phyloP scores from a whole-genome alignment of 2,888 invertebrate genomes.

The Pyrrhia umbra region DNA sequence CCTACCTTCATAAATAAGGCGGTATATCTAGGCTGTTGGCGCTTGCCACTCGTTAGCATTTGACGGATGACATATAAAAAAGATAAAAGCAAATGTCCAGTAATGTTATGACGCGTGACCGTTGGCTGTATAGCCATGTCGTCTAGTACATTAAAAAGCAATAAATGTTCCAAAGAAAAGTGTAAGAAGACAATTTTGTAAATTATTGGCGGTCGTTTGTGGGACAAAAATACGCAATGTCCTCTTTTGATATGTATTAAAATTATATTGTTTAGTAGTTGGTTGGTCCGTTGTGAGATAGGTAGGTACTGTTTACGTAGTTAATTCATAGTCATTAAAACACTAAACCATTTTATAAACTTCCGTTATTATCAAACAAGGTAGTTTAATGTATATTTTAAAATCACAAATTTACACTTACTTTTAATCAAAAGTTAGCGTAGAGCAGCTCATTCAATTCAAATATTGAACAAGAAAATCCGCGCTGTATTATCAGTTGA shows the following conservation, averaged over 20 bases:
- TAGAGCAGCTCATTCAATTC: neutral
- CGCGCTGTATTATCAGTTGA: constrained; percentile 10
- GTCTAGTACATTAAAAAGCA: constrained; percentile 82
- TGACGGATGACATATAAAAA: constrained; percentile 77
- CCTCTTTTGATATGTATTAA: constrained; percentile 53
- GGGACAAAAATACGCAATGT: constrained; percentile 64
- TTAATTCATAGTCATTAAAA: constrained; percentile 36
- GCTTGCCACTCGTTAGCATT: constrained; percentile 71
- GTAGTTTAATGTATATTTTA: constrained; percentile 14
- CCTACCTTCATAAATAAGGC: constrained; percentile 49
- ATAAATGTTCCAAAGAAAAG: constrained; percentile 76
- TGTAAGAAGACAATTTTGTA: constrained; percentile 68
- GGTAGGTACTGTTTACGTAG: constrained; percentile 21
- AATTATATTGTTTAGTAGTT: constrained; percentile 45
- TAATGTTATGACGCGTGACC: constrained; percentile 78
- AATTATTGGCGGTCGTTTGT: constrained; percentile 71
- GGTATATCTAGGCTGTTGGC: constrained; percentile 67
- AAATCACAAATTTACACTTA: neutral
- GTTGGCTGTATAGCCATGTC: constrained; percentile 76
- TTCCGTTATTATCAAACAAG: constrained; percentile 3
- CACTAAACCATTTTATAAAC: constrained; percentile 9
- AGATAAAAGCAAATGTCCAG: constrained; percentile 77
- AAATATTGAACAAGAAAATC: constrained; percentile 14
- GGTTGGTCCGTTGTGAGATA: constrained; percentile 18
- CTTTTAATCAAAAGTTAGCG: neutral